A percentile compares a stretch with the other conserved stretches of the same genome.
Evolutionary conservation across 2,888 invertebrate species (phyloP).

Genomic region (Meiosimyza decipiens): DNA sequence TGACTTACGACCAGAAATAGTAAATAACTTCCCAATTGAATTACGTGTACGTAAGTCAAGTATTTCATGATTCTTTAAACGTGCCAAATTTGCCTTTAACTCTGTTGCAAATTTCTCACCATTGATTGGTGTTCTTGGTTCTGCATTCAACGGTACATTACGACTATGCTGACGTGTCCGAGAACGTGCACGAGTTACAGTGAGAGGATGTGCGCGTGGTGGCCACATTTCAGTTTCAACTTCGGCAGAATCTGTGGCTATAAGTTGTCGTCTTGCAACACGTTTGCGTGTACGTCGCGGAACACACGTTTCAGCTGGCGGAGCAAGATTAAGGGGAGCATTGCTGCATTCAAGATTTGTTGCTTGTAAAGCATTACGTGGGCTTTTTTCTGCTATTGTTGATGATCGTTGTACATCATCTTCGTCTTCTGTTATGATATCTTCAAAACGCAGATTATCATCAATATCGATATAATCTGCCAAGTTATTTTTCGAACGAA

Average conservation of each 20-base stretch:
- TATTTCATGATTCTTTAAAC: slow-evolving; percentile 59
- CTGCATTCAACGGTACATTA: slow-evolving; percentile 50
- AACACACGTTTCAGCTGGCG: slow-evolving; percentile 4
- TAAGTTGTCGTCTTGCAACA: not conserved
- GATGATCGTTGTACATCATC: slow-evolving; percentile 11
- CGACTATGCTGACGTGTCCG: not conserved
- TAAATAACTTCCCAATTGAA: slow-evolving; percentile 47
- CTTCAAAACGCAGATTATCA: slow-evolving; percentile 36
- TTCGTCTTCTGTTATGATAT: slow-evolving; percentile 46
- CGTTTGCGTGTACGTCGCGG: slow-evolving; percentile 4
- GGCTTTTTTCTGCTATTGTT: not conserved
- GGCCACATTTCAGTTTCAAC: slow-evolving; percentile 30
- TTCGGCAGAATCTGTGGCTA: not conserved
- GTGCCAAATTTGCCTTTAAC: slow-evolving; percentile 45
- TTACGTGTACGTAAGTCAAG: slow-evolving; percentile 58
- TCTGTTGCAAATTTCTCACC: slow-evolving; percentile 58
- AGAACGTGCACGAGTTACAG: slow-evolving; percentile 18
- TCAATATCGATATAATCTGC: not conserved
- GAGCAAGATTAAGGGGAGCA: slow-evolving; percentile 43
- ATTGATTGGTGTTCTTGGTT: slow-evolving; percentile 54
- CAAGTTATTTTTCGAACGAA: too few relatives aligned
- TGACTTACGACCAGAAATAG: slow-evolving; percentile 44
- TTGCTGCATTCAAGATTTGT: slow-evolving; percentile 18
- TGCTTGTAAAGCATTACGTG: not conserved
- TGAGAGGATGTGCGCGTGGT: slow-evolving; percentile 36